A percentile compares a stretch with the other conserved stretches of the same genome.
These are phyloP conservation scores for Drosophila koepferae DNA, from an alignment of 2,888 invertebrate species.

Conservation along the genomic window DNA sequence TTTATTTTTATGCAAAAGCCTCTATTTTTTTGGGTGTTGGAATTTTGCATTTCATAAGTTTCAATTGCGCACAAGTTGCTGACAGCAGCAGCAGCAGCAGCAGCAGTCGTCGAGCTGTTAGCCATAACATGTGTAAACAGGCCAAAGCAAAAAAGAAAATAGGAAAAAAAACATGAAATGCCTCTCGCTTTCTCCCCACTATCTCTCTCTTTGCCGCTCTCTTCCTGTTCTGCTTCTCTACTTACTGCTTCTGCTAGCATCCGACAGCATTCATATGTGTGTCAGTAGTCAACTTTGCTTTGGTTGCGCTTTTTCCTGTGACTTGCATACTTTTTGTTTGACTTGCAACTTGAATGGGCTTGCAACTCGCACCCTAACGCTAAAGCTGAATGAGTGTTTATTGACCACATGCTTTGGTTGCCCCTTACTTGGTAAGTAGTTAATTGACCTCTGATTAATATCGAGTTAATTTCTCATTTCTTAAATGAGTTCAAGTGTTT, in stretches of 20 bases:
- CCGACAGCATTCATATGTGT: conserved; percentile 65
- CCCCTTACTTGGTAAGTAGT: not conserved
- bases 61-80: conserved; percentile 78
- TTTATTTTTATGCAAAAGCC: not conserved
- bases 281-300: conserved; percentile 68
- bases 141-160: conserved; percentile 28
- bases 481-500: not conserved
- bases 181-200: not conserved
- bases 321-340: conserved; percentile 43
- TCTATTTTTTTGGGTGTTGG: conserved; percentile 26
- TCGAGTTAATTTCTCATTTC: not conserved
- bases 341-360: conserved; percentile 20
- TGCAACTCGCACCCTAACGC: conserved; percentile 14
- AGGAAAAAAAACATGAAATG: conserved; percentile 9
- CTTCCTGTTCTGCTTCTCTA: not conserved
- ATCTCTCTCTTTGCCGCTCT: not conserved
- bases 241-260: conserved; percentile 14
- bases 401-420: not conserved
- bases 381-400: not conserved
- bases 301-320: conserved; percentile 42
- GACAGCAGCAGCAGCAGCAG: conserved; percentile 57
- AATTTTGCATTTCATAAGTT: conserved; percentile 75
- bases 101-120: conserved; percentile 45
- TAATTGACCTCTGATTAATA: not conserved
- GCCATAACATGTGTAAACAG: conserved; percentile 76